These are phyloP conservation scores for Cantharis lateralis DNA, from an alignment of 2,888 invertebrate genomes.

Conservation along the genomic window DNA sequence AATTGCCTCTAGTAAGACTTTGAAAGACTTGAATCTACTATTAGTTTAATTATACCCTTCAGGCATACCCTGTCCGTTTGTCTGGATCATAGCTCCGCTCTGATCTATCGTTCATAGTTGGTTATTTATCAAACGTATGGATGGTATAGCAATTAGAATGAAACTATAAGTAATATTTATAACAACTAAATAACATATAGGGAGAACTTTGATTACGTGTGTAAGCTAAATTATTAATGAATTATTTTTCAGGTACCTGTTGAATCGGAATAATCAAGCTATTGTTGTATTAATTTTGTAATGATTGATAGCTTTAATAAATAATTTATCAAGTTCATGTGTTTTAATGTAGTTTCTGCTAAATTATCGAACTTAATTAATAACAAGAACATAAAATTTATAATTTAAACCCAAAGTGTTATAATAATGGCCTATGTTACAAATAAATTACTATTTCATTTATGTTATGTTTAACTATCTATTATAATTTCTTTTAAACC, in stretches of 20 bases:
- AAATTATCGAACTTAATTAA: background rate
- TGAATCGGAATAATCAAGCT: background rate
- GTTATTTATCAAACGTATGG: constrained; percentile 25
- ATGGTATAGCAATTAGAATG: constrained; percentile 24
- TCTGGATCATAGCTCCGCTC: constrained; percentile 37
- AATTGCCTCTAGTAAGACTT: constrained; percentile 24
- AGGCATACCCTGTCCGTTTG: constrained; percentile 51
- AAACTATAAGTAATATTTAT: constrained; percentile 24
- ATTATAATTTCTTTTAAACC: no score
- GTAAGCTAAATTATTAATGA: background rate
- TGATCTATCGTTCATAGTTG: constrained; percentile 28
- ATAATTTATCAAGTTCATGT: background rate
- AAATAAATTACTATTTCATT: background rate
- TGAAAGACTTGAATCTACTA: constrained; percentile 48
- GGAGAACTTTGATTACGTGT: background rate
- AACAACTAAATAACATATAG: constrained; percentile 10
- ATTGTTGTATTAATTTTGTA: background rate
- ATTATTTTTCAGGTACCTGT: constrained; percentile 1
- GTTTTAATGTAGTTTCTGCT: background rate
- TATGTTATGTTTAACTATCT: background rate
- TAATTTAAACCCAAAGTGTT: background rate
- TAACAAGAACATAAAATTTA: background rate
- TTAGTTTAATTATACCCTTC: constrained; percentile 55
- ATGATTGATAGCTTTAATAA: background rate
- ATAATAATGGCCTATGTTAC: background rate